A percentile compares a stretch with the other conserved stretches of the same genome.
These are phyloP conservation scores for Danaus chrysippus DNA, from an alignment of 2,888 invertebrate genomes.

Conservation along the genomic window DNA sequence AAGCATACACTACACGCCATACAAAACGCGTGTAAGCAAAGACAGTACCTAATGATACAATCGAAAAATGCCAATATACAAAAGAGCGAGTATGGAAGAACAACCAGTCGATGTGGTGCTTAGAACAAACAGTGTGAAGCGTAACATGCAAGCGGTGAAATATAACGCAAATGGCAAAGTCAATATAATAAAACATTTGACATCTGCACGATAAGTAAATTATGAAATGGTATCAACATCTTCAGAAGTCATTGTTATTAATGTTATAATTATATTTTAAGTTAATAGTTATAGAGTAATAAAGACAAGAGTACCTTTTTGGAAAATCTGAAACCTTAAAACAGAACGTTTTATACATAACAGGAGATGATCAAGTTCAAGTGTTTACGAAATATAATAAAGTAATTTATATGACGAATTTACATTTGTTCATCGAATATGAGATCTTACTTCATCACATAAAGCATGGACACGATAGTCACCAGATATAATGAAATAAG, in stretches of 20 bases:
- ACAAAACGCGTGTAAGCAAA: constrained; percentile 60
- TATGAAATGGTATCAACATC: constrained; percentile 55
- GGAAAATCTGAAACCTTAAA: constrained; percentile 67
- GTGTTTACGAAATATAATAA: constrained; percentile 47
- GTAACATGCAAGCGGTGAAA: constrained; percentile 55
- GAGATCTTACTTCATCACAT: constrained; percentile 55
- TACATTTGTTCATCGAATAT: constrained; percentile 47
- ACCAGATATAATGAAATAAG: constrained; percentile 44
- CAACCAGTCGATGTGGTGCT: constrained; percentile 67
- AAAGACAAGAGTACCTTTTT: constrained; percentile 65
- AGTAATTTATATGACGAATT: constrained; percentile 43
- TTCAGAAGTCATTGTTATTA: constrained; percentile 48
- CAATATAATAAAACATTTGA: constrained; percentile 37
- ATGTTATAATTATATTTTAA: constrained; percentile 68
- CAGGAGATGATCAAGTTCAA: constrained; percentile 38
- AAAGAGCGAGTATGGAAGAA: constrained; percentile 63
- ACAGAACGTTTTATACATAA: constrained; percentile 55
- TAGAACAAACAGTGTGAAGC: constrained; percentile 63
- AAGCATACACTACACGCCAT: constrained; percentile 47
- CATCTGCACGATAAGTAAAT: constrained; percentile 38
- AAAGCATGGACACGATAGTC: constrained; percentile 29
- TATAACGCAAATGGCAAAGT: constrained; percentile 45
- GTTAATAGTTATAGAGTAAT: constrained; percentile 55
- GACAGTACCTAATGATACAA: constrained; percentile 45
- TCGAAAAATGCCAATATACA: constrained; percentile 56